These are phyloP conservation scores for Polymixis lichenea DNA, from an alignment of 2,888 invertebrate species.

Conservation along the genomic window DNA sequence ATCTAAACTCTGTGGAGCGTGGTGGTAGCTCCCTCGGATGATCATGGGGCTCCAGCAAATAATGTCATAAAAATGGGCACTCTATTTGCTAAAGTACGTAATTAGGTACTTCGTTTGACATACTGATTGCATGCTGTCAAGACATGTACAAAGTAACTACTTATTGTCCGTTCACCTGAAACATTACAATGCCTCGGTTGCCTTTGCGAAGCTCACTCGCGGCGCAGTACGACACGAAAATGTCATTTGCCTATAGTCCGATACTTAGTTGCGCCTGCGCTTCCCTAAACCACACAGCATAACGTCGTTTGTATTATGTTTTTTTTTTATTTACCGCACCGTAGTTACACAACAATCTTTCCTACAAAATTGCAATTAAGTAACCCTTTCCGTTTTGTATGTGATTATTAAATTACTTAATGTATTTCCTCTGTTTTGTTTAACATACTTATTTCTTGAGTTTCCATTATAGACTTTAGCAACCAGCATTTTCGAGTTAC, in stretches of 20 bases:
- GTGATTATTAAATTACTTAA: conserved; percentile 24
- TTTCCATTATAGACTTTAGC: conserved; percentile 11
- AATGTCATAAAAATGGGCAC: not conserved
- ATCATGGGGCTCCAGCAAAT: conserved; percentile 22
- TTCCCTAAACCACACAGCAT: conserved; percentile 34
- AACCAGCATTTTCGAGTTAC: not conserved
- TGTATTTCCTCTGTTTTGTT: conserved; percentile 19
- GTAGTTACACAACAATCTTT: conserved; percentile 17
- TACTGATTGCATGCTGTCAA: conserved; percentile 17
- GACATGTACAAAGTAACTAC: conserved; percentile 5
- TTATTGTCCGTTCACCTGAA: conserved; percentile 24
- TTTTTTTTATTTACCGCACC: conserved; percentile 1
- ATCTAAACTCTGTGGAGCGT: conserved; percentile 40
- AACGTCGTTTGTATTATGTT: conserved; percentile 15
- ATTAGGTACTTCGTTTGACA: conserved; percentile 29
- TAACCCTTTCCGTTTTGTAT: conserved; percentile 6
- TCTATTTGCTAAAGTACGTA: conserved; percentile 23
- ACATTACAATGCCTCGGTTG: conserved; percentile 17
- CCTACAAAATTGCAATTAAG: conserved; percentile 25
- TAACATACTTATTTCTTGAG: not conserved
- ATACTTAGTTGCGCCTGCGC: conserved; percentile 40
- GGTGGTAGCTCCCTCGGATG: conserved; percentile 23
- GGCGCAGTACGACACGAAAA: not conserved
- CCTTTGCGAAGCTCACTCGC: not conserved
- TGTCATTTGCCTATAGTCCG: conserved; percentile 22